A percentile compares a stretch with the other conserved stretches of the same genome.
Conservation (phyloP, 1,140 invertebrate species). For the Tetramorium alpestre region DNA sequence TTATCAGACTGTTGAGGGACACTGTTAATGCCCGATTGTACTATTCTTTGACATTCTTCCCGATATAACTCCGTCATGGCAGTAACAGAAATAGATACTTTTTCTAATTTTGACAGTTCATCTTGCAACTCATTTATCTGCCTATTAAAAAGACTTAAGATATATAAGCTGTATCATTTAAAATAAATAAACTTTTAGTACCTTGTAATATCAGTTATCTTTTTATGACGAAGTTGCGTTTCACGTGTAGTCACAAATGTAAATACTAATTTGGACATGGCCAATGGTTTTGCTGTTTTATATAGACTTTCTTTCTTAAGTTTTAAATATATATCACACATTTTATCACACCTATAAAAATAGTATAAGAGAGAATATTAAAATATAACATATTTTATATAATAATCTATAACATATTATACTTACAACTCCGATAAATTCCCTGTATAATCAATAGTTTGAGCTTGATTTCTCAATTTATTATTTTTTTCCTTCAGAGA, state of each 20-base stretch:
- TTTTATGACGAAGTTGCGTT: conserved; percentile 35
- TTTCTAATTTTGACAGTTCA: conserved; percentile 65
- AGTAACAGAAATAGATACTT: conserved; percentile 65
- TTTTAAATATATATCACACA: conserved; percentile 41
- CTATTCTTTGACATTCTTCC: conserved; percentile 54
- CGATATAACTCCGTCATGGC: conserved; percentile 61
- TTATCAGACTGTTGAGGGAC: background rate
- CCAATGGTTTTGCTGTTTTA: conserved; percentile 33
- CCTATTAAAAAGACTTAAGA: conserved; percentile 54
- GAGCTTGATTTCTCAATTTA: conserved; percentile 57
- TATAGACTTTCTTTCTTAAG: conserved; percentile 34
- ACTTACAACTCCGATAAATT: conserved; percentile 69
- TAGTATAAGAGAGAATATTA: conserved; percentile 1
- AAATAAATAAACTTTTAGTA: conserved; percentile 32
- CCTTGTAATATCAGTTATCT: conserved; percentile 56
- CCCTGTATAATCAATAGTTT: conserved; percentile 56
- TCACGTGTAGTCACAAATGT: conserved; percentile 48
- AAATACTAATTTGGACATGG: conserved; percentile 72
- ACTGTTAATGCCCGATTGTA: background rate
- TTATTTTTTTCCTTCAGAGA: conserved; percentile 47
- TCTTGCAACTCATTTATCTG: conserved; percentile 56
- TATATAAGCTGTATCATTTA: background rate
- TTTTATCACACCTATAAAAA: conserved; percentile 66
- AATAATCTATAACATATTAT: background rate
- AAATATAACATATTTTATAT: background rate